These are phyloP conservation scores for Calycopis cecrops DNA, from an alignment of 1,140 invertebrate genomes.

Conservation along the genomic window DNA sequence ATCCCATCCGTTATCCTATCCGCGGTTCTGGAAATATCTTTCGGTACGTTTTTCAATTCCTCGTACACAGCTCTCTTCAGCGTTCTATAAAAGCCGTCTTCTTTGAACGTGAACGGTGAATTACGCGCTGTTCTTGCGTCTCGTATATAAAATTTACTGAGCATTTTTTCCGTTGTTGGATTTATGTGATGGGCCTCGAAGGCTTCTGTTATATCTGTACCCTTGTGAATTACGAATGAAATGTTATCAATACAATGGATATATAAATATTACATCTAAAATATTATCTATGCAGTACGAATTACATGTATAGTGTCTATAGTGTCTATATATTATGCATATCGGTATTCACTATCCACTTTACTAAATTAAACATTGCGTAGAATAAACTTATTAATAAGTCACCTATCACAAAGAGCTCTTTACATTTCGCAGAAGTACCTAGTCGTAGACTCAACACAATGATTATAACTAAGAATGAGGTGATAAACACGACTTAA, in stretches of 20 bases:
- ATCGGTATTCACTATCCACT: too few species aligned
- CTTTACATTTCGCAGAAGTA: too few species aligned
- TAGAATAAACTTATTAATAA: too few species aligned
- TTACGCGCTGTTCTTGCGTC: conserved; percentile 74
- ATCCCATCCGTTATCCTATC: conserved; percentile 45
- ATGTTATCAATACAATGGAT: neutral
- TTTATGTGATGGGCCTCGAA: conserved; percentile 81
- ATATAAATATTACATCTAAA: too few species aligned
- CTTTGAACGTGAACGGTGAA: conserved; percentile 80
- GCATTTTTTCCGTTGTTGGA: conserved; percentile 68
- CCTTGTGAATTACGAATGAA: conserved; percentile 43
- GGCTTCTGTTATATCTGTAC: conserved; percentile 85
- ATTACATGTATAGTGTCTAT: too few species aligned
- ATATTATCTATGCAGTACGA: too few species aligned
- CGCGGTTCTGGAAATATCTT: conserved; percentile 32
- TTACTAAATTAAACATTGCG: too few species aligned
- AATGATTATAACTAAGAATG: too few species aligned
- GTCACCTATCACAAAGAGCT: too few species aligned
- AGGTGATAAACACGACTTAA: too few species aligned
- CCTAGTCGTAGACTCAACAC: too few species aligned
- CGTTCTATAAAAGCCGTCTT: conserved; percentile 81
- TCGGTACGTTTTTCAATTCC: conserved; percentile 66
- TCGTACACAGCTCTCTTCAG: conserved; percentile 77
- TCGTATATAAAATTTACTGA: conserved; percentile 78
- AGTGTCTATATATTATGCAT: too few species aligned